Evolutionary conservation across 92 coral and sea anemone genomes (phyloP), one percentile per base, ranked within the genome.

Genomic region (Porites cylindrica): DNA sequence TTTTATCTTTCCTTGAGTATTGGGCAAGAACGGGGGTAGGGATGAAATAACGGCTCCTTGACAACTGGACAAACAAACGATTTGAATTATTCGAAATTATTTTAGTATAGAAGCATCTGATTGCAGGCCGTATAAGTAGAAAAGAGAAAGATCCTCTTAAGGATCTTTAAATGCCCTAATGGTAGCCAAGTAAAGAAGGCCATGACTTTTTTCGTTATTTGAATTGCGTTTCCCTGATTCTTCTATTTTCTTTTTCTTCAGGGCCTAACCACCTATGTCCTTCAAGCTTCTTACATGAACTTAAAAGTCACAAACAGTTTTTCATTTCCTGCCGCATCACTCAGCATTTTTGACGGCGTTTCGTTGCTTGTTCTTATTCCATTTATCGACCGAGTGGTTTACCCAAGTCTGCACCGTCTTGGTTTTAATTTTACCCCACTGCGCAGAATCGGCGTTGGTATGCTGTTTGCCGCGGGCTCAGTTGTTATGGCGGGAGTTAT

Each of bases 391-490:
- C 93, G 91, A 81, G 80, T 95, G 0, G 89, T 97, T 58, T 95
- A 93, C 88, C 99, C 99, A 63, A 77, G 90, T 11, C 54, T 97
- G 10, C 90, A 78, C 1, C 85, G 82, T 66, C 71, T 86, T 63
- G 94, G 96, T 43, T 17, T 97, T 50, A 88, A 75, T 17, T 88
- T 83, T 20, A 95, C 97, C 19, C 97, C 98, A 38, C 90, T 97
- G 76, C 90, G 91, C 75, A 92, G 98, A 80, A 90, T 97, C 71
- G 96, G 99, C 18, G 89, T 88, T 61, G 99, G 99, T 20, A 75
- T 97, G 98, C 77, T 97, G 10, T 90, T 97, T 78, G 94, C 98
- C 3, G 91, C 96, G 8, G 78, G 95, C 6, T 93, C 98, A 26
- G 95, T 92, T 74, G 96, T 77, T 14, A 82, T 94, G 26, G 98